phyloP scores from a whole-genome alignment of 1,140 invertebrate genomes.

The Camponotus vicinus region DNA sequence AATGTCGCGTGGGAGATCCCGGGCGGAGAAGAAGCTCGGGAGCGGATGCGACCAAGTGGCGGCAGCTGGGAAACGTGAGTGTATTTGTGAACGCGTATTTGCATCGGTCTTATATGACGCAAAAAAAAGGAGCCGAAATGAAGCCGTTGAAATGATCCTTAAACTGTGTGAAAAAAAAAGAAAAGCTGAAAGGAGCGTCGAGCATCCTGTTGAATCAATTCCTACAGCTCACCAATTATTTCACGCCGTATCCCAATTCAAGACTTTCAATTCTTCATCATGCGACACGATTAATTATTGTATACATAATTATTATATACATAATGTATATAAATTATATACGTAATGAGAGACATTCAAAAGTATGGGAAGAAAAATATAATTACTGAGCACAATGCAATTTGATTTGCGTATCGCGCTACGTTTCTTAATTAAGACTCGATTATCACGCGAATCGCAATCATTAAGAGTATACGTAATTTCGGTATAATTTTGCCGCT shows the following conservation, averaged over 20 bases:
- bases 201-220: too few species aligned
- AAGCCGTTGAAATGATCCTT: background rate
- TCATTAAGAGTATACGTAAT: background rate
- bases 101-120: slow-evolving; percentile 32
- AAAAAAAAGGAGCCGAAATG: slow-evolving; percentile 37
- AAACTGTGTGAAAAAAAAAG: background rate
- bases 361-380: background rate
- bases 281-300: background rate
- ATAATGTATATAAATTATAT: background rate
- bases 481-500: background rate
- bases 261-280: background rate
- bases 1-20: slow-evolving; percentile 39
- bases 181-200: too few species aligned
- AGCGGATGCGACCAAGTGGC: slow-evolving; percentile 49
- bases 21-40: slow-evolving; percentile 10
- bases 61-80: slow-evolving; percentile 58
- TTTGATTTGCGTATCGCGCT: background rate
- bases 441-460: slow-evolving; percentile 2
- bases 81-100: slow-evolving; percentile 60
- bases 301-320: too few species aligned
- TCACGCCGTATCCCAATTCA: too few species aligned
- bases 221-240: too few species aligned
- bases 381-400: background rate
- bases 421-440: background rate
- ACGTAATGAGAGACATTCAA: background rate